Evolutionary conservation across 2,888 invertebrate genomes (phyloP), one percentile per base, ranked within the genome.

Genomic region (Pandemis cinnamomeana): DNA sequence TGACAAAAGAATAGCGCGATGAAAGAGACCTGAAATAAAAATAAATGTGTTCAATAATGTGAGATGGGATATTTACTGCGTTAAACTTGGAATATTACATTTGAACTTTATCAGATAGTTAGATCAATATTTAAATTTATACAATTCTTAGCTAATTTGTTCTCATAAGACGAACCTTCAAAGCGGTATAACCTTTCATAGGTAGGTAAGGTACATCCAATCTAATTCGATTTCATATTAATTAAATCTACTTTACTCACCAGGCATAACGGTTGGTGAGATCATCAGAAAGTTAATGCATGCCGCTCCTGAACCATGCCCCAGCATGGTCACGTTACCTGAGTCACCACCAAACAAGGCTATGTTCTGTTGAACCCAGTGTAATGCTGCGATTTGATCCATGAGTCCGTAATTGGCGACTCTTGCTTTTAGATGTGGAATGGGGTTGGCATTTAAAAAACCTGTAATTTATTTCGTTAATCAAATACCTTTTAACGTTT

Each of bases 241-340:
- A 15, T 55, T 20, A 6, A 53, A 62, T 41, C 15, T 44, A 20
- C 20, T 53, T 44, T 51, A 79, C 86, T 84, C 79, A 96, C 96
- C 96, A 78, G 95, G 95, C 87, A 96, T 96, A 78, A 99, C 98
- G 67, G 99, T 98, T 0, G 99, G 99, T 8, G 99, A 99, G 76
- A 99, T 97, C 97, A 99, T 98, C 62, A 99, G 96, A 86, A 99
- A 98, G 91, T 99, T 99, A 80, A 99, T 99, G 86, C 99, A 98
- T 0, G 99, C 98, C 0, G 99, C 99, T 0, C 99, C 99, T 1
- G 98, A 98, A 0, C 99, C 99, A 86, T 99, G 99, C 0, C 99
- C 99, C 77, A 99, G 96, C 85, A 99, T 95, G 0, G 99, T 99
- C n/a, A 99, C 98, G 81, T 98, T 97, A 71, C 96, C 96, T 0